A percentile compares a stretch with the other conserved stretches of the same genome.
These are phyloP conservation scores for Eupleurogrammus muticus DNA, from an alignment of 2,797 vertebrate species.

Conservation along the genomic window DNA sequence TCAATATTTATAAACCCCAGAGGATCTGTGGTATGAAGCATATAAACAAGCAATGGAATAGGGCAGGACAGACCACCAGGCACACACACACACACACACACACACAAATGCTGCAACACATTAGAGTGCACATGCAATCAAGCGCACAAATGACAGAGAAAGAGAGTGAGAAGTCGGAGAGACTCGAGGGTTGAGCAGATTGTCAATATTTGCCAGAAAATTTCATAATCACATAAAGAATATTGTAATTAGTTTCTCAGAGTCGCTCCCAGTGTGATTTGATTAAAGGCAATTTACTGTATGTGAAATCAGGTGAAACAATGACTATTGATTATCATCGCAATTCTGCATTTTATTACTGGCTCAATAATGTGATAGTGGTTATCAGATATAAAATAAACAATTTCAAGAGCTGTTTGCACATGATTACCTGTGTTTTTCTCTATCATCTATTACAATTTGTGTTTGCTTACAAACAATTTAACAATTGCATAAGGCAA, in stretches of 20 bases:
- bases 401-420: slow-evolving; percentile 32
- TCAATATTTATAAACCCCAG: slow-evolving; percentile 99
- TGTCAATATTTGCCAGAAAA: slow-evolving; percentile 57
- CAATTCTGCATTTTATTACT: slow-evolving; percentile 43
- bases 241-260: slow-evolving; percentile 60
- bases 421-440: slow-evolving; percentile 37
- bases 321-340: slow-evolving; percentile 57
- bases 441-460: slow-evolving; percentile 23
- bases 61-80: slow-evolving; percentile 66
- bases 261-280: slow-evolving; percentile 36
- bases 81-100: slow-evolving; percentile 30
- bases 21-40: slow-evolving; percentile 94
- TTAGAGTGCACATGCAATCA: slow-evolving; percentile 56
- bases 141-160: slow-evolving; percentile 25
- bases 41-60: slow-evolving; percentile 90
- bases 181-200: slow-evolving; percentile 8
- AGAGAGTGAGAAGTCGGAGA: slow-evolving; percentile 5
- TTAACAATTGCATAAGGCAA: slow-evolving; percentile 14
- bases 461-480: slow-evolving; percentile 21
- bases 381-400: slow-evolving; percentile 26
- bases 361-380: slow-evolving; percentile 11
- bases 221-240: slow-evolving; percentile 64
- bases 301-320: slow-evolving; percentile 57
- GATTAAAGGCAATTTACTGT: slow-evolving; percentile 46
- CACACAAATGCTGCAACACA: slow-evolving; percentile 35